Evolutionary conservation across 2,888 invertebrate species (phyloP).

Genomic region (Caenorhabditis parvicauda): DNA sequence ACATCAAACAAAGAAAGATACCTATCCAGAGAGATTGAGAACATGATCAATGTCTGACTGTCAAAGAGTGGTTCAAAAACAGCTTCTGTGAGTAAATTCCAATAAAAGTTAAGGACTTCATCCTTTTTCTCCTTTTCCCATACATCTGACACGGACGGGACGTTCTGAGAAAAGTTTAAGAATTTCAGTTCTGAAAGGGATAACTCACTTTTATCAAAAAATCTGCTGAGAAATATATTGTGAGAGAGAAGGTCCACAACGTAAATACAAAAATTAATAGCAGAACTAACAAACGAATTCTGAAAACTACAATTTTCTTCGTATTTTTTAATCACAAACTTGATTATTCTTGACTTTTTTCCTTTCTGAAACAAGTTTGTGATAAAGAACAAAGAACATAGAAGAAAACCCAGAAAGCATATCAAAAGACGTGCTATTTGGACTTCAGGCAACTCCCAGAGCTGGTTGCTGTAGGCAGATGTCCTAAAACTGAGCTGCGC

Average conservation of each 20-base stretch:
- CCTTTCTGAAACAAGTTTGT: too few species aligned
- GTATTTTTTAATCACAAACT: too few species aligned
- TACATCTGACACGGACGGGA: too few species aligned
- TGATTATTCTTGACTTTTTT: too few species aligned
- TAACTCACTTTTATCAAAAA: not conserved
- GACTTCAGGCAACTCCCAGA: not conserved
- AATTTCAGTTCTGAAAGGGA: too few species aligned
- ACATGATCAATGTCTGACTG: slow-evolving; percentile 19
- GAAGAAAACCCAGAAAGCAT: not conserved
- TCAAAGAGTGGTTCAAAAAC: slow-evolving; percentile 25
- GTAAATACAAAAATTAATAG: slow-evolving; percentile 10
- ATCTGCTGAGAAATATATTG: not conserved
- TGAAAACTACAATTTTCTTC: too few species aligned
- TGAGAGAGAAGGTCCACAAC: not conserved
- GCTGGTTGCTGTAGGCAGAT: not conserved
- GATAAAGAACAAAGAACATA: not conserved
- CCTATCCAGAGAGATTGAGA: slow-evolving; percentile 23
- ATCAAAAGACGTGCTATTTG: not conserved
- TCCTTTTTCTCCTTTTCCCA: not conserved
- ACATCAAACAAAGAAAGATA: slow-evolving; percentile 26
- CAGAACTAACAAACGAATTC: slow-evolving; percentile 22
- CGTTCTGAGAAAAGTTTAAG: too few species aligned
- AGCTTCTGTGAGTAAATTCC: slow-evolving; percentile 17
- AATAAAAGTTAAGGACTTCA: slow-evolving; percentile 9
- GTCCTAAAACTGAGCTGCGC: not conserved